A percentile compares a stretch with the other conserved stretches of the same genome.
phyloP scores from a whole-genome alignment of 2,888 invertebrate genomes.

The Dynastes tityus region DNA sequence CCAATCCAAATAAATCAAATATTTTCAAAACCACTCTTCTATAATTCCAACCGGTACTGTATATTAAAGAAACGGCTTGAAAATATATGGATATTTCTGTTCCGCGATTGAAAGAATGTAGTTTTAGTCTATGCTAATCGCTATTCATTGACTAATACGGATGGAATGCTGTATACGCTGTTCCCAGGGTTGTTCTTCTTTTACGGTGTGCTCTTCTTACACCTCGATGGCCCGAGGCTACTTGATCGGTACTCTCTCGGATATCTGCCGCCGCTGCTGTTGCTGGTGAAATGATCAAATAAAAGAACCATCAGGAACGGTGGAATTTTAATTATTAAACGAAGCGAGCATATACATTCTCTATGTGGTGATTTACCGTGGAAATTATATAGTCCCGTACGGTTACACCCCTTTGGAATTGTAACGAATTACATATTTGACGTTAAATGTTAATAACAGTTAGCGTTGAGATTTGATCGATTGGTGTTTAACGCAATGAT shows the following conservation, averaged over 20 bases:
- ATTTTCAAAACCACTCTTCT: too few species aligned
- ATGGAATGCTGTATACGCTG: constrained; percentile 39
- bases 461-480: background rate
- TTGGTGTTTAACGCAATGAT: background rate
- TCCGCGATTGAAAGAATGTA: constrained; percentile 56
- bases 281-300: constrained; percentile 34
- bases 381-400: constrained; percentile 35
- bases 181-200: constrained; percentile 42
- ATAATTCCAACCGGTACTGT: constrained; percentile 18
- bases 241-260: constrained; percentile 22
- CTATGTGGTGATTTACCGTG: constrained; percentile 41
- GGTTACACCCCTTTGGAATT: background rate
- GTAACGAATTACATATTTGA: constrained; percentile 4
- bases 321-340: constrained; percentile 48
- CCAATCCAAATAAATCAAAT: too few species aligned
- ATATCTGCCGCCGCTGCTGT: constrained; percentile 1
- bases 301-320: constrained; percentile 24
- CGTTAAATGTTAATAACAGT: background rate
- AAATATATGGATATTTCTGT: constrained; percentile 47
- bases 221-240: constrained; percentile 27
- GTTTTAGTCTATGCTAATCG: constrained; percentile 55
- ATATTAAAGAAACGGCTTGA: constrained; percentile 1
- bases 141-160: constrained; percentile 39
- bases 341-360: background rate
- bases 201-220: constrained; percentile 36